Base-by-base conservation (phyloP, 2,888 invertebrate species). In the Dynastes grantii region DNA sequence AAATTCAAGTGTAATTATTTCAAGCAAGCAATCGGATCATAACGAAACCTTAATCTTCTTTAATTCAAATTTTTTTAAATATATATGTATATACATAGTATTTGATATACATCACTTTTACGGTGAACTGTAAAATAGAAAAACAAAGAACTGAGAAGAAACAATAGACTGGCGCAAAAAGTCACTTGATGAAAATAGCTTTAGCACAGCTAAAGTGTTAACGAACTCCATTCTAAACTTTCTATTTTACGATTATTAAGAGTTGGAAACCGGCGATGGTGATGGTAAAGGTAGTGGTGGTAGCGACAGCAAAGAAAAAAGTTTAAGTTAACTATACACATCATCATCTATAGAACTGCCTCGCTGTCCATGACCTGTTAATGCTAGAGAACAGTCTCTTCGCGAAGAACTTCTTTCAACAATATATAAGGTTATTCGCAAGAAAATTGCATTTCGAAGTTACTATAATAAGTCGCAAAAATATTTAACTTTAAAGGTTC, bases 181-280 rank as follows among this genome's bases (percentile, higher is more conserved):
- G 40, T 37, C 45, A 45, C 45, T 45, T 45, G 1, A 22, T 22
- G 45, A 45, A 45, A 45, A 45, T 11, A 45, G 32, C 32, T 37
- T 37, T 37, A 37, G 45, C 45, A 1, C 45, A 11, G 11, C 45
- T 45, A 8, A 78, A 78, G 83, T 86, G 86, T 83, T 85, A 85
- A 84, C 84, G 85, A 86, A 85, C 85, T 82, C 83, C 70, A 3
- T 63, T 55, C 76, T 32, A 68, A 84, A 85, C 86, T 86, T 86
- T 86, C 86, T 86, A 85, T 85, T 86, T 84, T 85, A 84, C 82
- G 81, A 83, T 83, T 83, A 83, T 27, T 32, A 77, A 65, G 9
- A n/a, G 40, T 65, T 40, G 68, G 16, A 49, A 45, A 68, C 27
- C 16, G 61, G 1, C 58, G 22, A 22, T 27, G 13, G 61, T 75